These are phyloP conservation scores for Myotis lucifugus DNA, from an alignment of 2,113 vertebrate species.

Conservation along the genomic window DNA sequence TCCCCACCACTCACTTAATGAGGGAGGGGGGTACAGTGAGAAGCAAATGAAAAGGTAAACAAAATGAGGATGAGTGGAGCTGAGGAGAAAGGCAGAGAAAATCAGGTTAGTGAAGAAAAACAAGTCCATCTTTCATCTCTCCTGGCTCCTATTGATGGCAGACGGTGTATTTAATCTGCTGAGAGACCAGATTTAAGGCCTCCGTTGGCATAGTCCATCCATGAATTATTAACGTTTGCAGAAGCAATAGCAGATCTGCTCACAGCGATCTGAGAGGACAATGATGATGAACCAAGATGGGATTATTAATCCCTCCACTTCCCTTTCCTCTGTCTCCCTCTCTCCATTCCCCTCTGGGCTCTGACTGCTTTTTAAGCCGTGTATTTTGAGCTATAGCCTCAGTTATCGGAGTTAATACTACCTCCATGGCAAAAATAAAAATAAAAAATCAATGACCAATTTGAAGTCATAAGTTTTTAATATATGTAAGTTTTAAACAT, in stretches of 20 bases:
- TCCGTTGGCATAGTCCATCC: slow-evolving; percentile 72
- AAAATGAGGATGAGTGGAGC: background rate
- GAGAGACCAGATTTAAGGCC: slow-evolving; percentile 74
- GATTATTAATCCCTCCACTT: slow-evolving; percentile 76
- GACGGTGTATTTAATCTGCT: slow-evolving; percentile 70
- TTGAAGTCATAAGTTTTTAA: slow-evolving; percentile 20
- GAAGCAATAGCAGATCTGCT: slow-evolving; percentile 71
- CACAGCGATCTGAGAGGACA: slow-evolving; percentile 63
- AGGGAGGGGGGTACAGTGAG: background rate
- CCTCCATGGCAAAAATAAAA: slow-evolving; percentile 13
- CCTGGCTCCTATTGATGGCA: slow-evolving; percentile 57
- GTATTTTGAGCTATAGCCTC: slow-evolving; percentile 27
- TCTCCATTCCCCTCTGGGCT: background rate
- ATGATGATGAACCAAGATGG: slow-evolving; percentile 59
- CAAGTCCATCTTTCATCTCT: slow-evolving; percentile 74
- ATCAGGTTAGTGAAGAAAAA: slow-evolving; percentile 70
- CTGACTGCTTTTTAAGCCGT: background rate
- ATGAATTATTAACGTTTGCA: slow-evolving; percentile 81
- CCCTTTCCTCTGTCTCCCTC: background rate
- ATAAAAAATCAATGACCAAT: background rate
- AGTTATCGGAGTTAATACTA: background rate
- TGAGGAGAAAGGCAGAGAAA: slow-evolving; percentile 32
- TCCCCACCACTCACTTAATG: background rate
- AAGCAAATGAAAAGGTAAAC: slow-evolving; percentile 46
- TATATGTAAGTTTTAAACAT: background rate